Evolutionary conservation across 2,888 invertebrate genomes (phyloP), one percentile per base, ranked within the genome.

Genomic region (Operophtera brumata): DNA sequence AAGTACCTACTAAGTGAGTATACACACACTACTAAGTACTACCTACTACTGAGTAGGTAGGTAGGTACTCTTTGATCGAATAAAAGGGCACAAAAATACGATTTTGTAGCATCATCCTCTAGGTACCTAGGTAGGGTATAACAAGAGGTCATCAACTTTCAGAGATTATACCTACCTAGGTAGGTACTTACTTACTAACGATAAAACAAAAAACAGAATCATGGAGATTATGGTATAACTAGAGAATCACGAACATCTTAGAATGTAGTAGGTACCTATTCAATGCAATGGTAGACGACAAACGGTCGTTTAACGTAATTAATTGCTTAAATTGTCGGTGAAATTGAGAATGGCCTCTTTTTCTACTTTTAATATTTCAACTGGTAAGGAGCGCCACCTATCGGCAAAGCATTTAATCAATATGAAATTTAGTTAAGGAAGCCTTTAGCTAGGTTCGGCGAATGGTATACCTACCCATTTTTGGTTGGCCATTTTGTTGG

Each of bases 301-400:
- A 47, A 53, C 43, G 47, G 47, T 44, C 47, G 44, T 44, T 48
- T 48, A 48, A 13, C 32, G 39, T 53, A 43, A 53, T 53, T 53
- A 53, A 53, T 47, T 47, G 47, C 43, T 40, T 44, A 54, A 48
- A 54, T 43, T 48, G 54, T 54, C 39, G 47, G 39, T 44, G 47
- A 48, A 54, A 54, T 48, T 54, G 54, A 54, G 47, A 48, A 53
- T 34, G 48, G 40, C 34, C 35, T 35, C 42, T 30, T 43, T 42
- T 49, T 48, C 12, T 30, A 13, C 32, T 34, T 41, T 34, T 3
- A 10, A 35, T 25, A 20, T 34, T 43, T n/a, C 9, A 45, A 12
- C 11, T 13, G 30, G 34, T 43, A 7, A 1, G 45, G 51, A 45
- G 35, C 56, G 67, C 62, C 69, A 72, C 65, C 73, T 73, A 20